Conservation (phyloP, 2,888 invertebrate species). For the Zeuzera pyrina region DNA sequence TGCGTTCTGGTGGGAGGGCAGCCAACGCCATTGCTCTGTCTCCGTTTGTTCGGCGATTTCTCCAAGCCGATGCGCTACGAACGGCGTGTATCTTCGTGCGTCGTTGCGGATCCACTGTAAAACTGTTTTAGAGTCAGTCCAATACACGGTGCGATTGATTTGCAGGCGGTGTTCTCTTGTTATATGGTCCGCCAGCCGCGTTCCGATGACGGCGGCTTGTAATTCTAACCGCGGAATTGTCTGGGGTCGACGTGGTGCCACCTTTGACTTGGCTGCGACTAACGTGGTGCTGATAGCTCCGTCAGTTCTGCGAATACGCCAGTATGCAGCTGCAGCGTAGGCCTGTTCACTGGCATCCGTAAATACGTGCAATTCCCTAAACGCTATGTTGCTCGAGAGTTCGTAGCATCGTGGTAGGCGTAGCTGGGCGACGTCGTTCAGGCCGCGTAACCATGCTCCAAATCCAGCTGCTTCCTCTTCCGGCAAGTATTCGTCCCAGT, state of each 20-base stretch:
- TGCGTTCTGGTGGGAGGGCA: too few species aligned
- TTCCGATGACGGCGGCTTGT: slow-evolving; percentile 5
- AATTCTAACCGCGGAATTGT: slow-evolving; percentile 3
- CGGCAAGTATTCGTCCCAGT: too few species aligned
- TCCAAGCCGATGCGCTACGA: slow-evolving; percentile 12
- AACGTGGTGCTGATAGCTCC: too few species aligned
- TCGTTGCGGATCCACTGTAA: too few species aligned
- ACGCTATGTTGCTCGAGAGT: slow-evolving; percentile 9
- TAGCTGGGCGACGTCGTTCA: too few species aligned
- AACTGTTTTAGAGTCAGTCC: too few species aligned
- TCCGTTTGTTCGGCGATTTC: too few species aligned
- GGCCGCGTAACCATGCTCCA: too few species aligned
- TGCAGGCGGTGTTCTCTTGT: slow-evolving; percentile 7
- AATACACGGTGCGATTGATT: slow-evolving; percentile 4
- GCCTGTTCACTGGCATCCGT: slow-evolving; percentile 18
- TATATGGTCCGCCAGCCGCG: too few species aligned
- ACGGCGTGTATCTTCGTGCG: slow-evolving; percentile 10
- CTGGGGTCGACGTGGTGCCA: slow-evolving; percentile 1
- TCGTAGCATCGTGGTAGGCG: slow-evolving; percentile 7
- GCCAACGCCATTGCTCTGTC: too few species aligned
- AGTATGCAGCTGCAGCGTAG: slow-evolving; percentile 15
- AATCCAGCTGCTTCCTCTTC: too few species aligned
- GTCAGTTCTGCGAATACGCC: too few species aligned
- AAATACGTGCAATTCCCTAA: slow-evolving; percentile 14
- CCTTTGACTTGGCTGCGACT: neutral